Conservation (phyloP, 2,888 invertebrate genomes). For the Lycocerus yunnanus region DNA sequence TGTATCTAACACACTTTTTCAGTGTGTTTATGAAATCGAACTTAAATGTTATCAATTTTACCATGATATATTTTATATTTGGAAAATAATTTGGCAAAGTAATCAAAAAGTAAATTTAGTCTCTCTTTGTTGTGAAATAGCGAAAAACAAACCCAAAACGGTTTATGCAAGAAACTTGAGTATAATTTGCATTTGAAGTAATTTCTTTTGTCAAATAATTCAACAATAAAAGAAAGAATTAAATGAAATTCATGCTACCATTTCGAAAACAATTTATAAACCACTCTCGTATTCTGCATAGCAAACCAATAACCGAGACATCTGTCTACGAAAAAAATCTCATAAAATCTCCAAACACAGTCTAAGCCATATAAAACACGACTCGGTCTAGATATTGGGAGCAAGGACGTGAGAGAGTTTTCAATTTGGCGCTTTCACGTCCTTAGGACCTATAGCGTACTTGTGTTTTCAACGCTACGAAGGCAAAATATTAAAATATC, state of each 20-base stretch:
- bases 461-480: constrained; percentile 53
- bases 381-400: constrained; percentile 46
- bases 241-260: constrained; percentile 4
- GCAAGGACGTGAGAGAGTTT: constrained; percentile 51
- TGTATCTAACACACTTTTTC: neutral
- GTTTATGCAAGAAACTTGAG: neutral
- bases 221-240: constrained; percentile 1
- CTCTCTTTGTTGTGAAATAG: neutral
- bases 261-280: constrained; percentile 34
- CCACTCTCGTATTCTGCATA: constrained; percentile 49
- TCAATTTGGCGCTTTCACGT: constrained; percentile 50
- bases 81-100: neutral
- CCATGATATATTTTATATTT: neutral
- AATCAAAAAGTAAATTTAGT: neutral
- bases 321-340: constrained; percentile 50
- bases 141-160: neutral
- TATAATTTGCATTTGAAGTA: neutral
- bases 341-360: constrained; percentile 48
- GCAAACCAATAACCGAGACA: constrained; percentile 51
- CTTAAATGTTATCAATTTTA: neutral
- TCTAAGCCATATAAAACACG: constrained; percentile 48
- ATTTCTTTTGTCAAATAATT: constrained; percentile 1
- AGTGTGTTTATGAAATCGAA: neutral
- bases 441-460: constrained; percentile 35
- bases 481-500: constrained; percentile 47